Percentiles rank a stretch among this genome's conserved stretches.
Evolutionary conservation across 2,888 invertebrate species (phyloP).

Genomic region (Chloroclystis v-ata): DNA sequence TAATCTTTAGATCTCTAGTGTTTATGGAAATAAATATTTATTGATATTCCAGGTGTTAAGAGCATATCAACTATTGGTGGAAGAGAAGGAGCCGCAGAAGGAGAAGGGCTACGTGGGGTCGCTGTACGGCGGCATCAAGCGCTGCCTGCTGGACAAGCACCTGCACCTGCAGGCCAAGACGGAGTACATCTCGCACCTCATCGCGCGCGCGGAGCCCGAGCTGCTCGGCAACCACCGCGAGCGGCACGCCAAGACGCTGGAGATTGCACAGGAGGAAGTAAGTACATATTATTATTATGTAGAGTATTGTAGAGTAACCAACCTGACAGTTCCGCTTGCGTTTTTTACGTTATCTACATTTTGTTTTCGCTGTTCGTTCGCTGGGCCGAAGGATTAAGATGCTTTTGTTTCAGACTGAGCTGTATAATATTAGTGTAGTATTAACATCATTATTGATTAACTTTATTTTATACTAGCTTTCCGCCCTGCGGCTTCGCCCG

Average conservation of each 20-base stretch:
- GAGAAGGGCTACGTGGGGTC: constrained; percentile 94
- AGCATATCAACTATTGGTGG: constrained; percentile 92
- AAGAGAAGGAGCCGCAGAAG: constrained; percentile 88
- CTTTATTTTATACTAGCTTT: no score
- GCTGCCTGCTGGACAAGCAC: constrained; percentile 91
- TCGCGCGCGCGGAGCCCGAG: constrained; percentile 94
- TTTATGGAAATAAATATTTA: no score
- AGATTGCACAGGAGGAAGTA: constrained; percentile 95
- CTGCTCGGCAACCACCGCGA: constrained; percentile 91
- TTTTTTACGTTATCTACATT: no score
- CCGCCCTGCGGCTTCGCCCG: no score
- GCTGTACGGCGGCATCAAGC: constrained; percentile 90
- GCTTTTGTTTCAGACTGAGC: no score
- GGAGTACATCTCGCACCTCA: constrained; percentile 91
- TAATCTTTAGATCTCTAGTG: no score
- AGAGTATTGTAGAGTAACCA: no score
- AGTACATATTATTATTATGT: constrained; percentile 7
- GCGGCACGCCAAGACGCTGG: constrained; percentile 96
- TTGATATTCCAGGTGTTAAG: constrained; percentile 80
- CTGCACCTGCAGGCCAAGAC: constrained; percentile 92
- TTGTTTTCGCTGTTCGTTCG: no score
- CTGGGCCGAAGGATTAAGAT: no score
- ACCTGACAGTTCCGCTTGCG: no score
- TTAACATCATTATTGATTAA: no score
- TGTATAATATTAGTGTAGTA: no score